A percentile compares a stretch with the other conserved stretches of the same genome.
Conservation (phyloP, 2,113 vertebrate species). For the Megaleporinus macrocephalus region DNA sequence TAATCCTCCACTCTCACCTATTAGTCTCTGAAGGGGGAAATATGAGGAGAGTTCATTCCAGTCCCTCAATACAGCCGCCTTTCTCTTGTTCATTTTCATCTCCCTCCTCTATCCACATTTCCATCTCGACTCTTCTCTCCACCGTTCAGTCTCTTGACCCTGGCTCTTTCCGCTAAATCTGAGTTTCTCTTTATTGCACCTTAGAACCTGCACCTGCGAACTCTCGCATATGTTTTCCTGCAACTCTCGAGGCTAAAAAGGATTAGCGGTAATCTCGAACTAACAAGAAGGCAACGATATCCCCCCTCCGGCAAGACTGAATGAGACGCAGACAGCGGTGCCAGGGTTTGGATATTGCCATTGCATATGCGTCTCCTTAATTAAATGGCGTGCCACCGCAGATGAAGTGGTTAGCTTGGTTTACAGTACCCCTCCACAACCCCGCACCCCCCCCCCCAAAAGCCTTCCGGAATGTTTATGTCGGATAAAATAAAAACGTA, state of each 20-base stretch:
- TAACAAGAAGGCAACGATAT: background rate
- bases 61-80: conserved; percentile 1
- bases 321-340: background rate
- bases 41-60: conserved; percentile 46
- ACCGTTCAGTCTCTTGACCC: background rate
- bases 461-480: conserved; percentile 15
- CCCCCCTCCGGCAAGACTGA: background rate
- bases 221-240: background rate
- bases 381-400: conserved; percentile 13
- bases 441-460: background rate
- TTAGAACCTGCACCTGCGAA: conserved; percentile 6
- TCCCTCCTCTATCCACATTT: background rate
- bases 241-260: conserved; percentile 11
- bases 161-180: background rate
- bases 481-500: conserved; percentile 51
- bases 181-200: background rate
- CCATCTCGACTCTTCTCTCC: background rate
- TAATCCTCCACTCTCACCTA: conserved; percentile 59
- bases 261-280: conserved; percentile 16
- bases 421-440: background rate
- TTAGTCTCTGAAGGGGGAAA: conserved; percentile 57
- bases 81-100: conserved; percentile 26
- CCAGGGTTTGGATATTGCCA: conserved; percentile 1
- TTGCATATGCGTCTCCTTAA: conserved; percentile 1
- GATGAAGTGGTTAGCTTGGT: conserved; percentile 20